phyloP scores from a whole-genome alignment of 30 jellyfish, hydroid and myxozoan genomes.

The Hydractinia symbiolongicarpus region DNA sequence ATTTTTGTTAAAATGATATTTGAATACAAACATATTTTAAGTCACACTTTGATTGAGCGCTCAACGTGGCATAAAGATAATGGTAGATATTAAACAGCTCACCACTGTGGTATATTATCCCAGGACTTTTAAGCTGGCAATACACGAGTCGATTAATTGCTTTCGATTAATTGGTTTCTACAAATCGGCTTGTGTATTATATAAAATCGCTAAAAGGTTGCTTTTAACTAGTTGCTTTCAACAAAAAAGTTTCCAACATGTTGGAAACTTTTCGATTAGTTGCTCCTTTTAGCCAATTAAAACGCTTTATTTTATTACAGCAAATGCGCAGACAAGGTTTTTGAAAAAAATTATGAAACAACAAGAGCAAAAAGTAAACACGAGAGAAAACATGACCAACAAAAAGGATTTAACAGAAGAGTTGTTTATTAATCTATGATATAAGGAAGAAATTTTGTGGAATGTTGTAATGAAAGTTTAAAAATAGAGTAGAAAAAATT shows the following conservation, averaged over 20 bases:
- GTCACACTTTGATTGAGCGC: no score
- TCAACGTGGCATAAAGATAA: no score
- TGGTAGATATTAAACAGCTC: no score
- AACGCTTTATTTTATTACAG: background rate
- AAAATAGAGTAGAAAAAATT: constrained; percentile 9
- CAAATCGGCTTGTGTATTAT: constrained; percentile 1
- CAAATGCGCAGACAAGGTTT: background rate
- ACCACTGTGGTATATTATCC: no score
- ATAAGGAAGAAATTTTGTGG: constrained; percentile 7
- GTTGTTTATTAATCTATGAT: background rate
- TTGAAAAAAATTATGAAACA: background rate
- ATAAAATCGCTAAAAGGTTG: background rate
- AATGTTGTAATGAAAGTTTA: background rate
- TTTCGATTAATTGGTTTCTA: background rate
- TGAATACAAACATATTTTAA: no score
- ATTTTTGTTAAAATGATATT: no score
- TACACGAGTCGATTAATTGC: constrained; percentile 14
- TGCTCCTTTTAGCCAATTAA: constrained; percentile 7
- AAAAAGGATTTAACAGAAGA: constrained; percentile 13
- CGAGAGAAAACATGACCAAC: constrained; percentile 1
- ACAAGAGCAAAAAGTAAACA: background rate
- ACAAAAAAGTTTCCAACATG: constrained; percentile 13
- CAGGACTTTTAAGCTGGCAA: background rate
- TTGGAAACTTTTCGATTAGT: constrained; percentile 1
- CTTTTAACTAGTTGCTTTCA: constrained; percentile 2